Conservation (phyloP, 2,888 invertebrate species). For the Auanema freiburgensis region DNA sequence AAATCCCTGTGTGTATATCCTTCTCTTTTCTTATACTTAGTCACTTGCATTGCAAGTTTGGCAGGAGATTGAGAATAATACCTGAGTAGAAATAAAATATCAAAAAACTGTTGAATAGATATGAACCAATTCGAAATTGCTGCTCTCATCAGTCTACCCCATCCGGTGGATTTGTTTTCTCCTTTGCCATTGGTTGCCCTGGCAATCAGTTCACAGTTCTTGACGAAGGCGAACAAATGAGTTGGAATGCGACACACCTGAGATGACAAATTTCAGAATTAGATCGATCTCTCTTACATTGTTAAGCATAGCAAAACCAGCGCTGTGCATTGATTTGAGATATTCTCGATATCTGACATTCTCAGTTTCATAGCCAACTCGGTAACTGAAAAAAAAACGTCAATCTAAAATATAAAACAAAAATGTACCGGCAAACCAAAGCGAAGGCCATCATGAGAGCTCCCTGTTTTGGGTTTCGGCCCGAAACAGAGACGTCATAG, state of each 20-base stretch:
- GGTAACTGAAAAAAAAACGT: not conserved
- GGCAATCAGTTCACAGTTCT: slow-evolving; percentile 70
- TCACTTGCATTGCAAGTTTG: slow-evolving; percentile 73
- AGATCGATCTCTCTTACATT: slow-evolving; percentile 7
- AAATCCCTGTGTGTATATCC: slow-evolving; percentile 77
- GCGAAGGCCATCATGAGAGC: slow-evolving; percentile 74
- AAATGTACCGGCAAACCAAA: slow-evolving; percentile 70
- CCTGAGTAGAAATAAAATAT: slow-evolving; percentile 25
- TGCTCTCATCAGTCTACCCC: slow-evolving; percentile 74
- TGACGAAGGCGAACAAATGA: slow-evolving; percentile 73
- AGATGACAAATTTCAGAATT: slow-evolving; percentile 25
- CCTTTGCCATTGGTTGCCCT: slow-evolving; percentile 30
- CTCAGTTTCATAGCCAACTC: slow-evolving; percentile 25
- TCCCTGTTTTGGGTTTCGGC: slow-evolving; percentile 64
- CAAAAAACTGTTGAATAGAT: not conserved
- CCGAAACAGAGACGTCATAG: slow-evolving; percentile 60
- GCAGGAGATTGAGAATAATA: slow-evolving; percentile 70
- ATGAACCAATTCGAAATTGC: slow-evolving; percentile 74
- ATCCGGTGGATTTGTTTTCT: slow-evolving; percentile 64
- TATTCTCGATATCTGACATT: slow-evolving; percentile 30
- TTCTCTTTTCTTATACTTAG: slow-evolving; percentile 72
- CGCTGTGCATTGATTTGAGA: slow-evolving; percentile 32
- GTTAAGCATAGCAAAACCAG: slow-evolving; percentile 40
- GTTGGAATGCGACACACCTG: slow-evolving; percentile 73
- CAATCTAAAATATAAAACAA: slow-evolving; percentile 18